Evolutionary conservation across 2,797 vertebrate species (phyloP).

Genomic region (Eulemur coronatus): DNA sequence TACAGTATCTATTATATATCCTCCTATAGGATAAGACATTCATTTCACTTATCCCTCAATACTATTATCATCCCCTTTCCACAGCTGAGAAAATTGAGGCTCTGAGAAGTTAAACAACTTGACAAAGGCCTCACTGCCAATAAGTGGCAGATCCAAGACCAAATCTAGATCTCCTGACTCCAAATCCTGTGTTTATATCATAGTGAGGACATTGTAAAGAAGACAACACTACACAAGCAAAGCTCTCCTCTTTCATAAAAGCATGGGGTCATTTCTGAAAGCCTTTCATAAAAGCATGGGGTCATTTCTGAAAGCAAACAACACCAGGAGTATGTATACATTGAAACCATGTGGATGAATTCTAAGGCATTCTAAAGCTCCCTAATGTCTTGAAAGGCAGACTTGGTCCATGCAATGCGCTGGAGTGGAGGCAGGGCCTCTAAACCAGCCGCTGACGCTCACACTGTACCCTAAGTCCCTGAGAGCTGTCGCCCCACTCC

Average conservation of each 20-base stretch:
- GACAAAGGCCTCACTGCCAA: neutral
- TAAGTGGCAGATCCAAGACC: neutral
- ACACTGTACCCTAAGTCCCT: rapidly evolving
- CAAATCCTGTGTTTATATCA: neutral
- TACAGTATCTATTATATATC: neutral
- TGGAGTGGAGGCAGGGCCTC: neutral
- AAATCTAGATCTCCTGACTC: neutral
- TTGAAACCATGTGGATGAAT: neutral
- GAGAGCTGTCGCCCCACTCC: neutral
- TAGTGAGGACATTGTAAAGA: neutral
- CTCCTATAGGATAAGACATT: neutral
- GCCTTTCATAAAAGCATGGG: neutral
- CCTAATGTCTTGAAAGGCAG: neutral
- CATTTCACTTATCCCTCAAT: neutral
- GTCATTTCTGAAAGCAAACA: neutral
- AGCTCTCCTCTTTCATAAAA: neutral
- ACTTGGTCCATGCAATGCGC: rapidly evolving
- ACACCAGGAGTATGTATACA: neutral
- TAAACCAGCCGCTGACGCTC: neutral
- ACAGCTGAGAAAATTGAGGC: neutral
- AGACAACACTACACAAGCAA: neutral
- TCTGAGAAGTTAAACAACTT: neutral
- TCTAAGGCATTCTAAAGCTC: neutral
- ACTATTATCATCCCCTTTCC: neutral
- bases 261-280: neutral